Conservation (phyloP, 2,113 vertebrate genomes). For the Micromys minutus region DNA sequence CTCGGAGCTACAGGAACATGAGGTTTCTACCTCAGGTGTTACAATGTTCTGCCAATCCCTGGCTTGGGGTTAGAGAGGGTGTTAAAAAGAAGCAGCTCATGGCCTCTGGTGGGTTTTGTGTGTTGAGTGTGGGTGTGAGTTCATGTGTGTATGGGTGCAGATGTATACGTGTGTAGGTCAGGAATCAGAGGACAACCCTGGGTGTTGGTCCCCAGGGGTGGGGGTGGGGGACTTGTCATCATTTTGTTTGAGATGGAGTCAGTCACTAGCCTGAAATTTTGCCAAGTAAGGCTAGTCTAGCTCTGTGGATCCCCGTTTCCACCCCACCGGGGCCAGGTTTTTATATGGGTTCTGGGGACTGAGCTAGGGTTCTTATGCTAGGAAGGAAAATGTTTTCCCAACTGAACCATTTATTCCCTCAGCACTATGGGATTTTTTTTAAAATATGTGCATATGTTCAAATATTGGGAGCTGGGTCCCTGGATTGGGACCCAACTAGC, state of each 20-base stretch:
- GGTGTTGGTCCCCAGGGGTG: no score
- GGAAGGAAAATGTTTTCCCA: not conserved
- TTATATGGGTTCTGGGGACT: not conserved
- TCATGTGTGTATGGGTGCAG: not conserved
- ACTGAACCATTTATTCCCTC: not conserved
- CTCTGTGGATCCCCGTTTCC: no score
- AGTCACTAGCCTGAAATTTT: not conserved
- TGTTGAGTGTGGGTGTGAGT: not conserved
- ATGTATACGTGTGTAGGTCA: not conserved
- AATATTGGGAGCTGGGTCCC: not conserved
- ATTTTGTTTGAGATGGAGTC: not conserved
- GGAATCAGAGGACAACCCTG: not conserved
- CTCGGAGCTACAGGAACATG: not conserved
- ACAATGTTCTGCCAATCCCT: no score
- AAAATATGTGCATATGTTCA: not conserved
- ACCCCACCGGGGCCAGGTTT: not conserved
- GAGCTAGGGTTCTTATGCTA: not conserved
- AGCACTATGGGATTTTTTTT: not conserved
- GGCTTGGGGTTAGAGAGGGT: no score
- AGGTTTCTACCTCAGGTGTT: not conserved
- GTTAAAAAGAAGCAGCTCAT: not conserved
- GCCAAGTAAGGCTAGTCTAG: not conserved
- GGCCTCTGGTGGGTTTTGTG: not conserved
- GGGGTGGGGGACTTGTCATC: no score
- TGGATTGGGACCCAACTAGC: no score